A percentile compares a stretch with the other conserved stretches of the same genome.
Evolutionary conservation across 2,888 invertebrate genomes (phyloP).

Genomic region (Drosophila neonasuta): DNA sequence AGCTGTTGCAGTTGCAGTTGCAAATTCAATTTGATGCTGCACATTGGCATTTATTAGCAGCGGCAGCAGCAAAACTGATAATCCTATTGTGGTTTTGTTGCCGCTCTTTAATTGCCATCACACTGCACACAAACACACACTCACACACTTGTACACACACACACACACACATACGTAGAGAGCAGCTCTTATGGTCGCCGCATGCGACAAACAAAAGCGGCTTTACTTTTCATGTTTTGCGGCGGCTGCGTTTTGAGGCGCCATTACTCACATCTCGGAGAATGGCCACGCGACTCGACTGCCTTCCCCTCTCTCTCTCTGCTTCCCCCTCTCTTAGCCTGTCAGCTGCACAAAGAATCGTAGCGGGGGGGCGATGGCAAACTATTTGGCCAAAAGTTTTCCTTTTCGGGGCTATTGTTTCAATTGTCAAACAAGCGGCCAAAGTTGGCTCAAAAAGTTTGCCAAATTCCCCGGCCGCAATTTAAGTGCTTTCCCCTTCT

Average conservation of each 20-base stretch:
- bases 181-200: background rate
- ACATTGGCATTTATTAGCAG: constrained; percentile 50
- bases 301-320: background rate
- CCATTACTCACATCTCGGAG: constrained; percentile 66
- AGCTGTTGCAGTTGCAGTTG: background rate
- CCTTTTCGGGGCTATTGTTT: constrained; percentile 59
- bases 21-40: constrained; percentile 51
- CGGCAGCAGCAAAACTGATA: constrained; percentile 54
- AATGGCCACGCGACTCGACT: constrained; percentile 26
- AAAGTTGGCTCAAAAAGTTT: constrained; percentile 54
- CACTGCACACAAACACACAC: constrained; percentile 20
- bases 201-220: constrained; percentile 61
- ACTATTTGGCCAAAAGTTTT: constrained; percentile 51
- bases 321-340: background rate
- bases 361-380: constrained; percentile 10
- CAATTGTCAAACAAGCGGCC: constrained; percentile 55
- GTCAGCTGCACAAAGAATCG: constrained; percentile 3
- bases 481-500: constrained; percentile 26
- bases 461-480: constrained; percentile 23
- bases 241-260: constrained; percentile 73
- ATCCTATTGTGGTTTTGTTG: constrained; percentile 73
- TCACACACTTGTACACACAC: constrained; percentile 9
- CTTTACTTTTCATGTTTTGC: constrained; percentile 68
- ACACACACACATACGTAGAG: constrained; percentile 15
- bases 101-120: constrained; percentile 62